A percentile compares a stretch with the other conserved stretches of the same genome.
Evolutionary conservation across 2,113 vertebrate species (phyloP).

Genomic region (Tonatia bakeri): DNA sequence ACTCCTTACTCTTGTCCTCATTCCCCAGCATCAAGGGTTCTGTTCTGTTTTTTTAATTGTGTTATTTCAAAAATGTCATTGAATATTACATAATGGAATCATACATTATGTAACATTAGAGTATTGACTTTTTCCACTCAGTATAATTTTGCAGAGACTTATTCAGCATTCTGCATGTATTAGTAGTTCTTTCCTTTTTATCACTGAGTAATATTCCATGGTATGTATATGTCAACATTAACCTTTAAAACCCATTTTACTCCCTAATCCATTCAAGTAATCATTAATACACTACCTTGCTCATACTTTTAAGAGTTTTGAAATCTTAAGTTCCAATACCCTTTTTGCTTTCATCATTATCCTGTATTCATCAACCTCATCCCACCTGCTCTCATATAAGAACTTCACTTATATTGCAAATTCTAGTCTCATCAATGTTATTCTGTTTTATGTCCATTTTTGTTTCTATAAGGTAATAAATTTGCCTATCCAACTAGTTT

Average conservation of each 20-base stretch:
- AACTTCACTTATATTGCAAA: background rate
- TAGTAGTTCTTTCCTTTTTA: background rate
- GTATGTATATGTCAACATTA: background rate
- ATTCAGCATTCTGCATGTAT: background rate
- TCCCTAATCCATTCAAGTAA: background rate
- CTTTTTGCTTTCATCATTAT: background rate
- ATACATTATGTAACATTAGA: background rate
- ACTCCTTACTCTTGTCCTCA: rapidly evolving
- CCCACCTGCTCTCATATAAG: background rate
- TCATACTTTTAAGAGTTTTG: background rate
- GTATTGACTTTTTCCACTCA: background rate
- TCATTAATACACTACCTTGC: background rate
- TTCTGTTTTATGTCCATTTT: background rate
- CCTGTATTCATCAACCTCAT: background rate
- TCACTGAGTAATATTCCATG: background rate
- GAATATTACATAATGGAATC: background rate
- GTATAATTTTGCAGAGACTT: background rate
- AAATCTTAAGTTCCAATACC: background rate
- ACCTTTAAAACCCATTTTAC: background rate
- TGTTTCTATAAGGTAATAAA: background rate
- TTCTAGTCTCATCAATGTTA: background rate
- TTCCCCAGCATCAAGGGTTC: background rate
- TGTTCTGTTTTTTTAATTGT: background rate
- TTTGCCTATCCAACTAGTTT: background rate
- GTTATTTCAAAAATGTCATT: background rate